Conservation (phyloP, 2,888 invertebrate species). For the Tubulanus polymorphus region DNA sequence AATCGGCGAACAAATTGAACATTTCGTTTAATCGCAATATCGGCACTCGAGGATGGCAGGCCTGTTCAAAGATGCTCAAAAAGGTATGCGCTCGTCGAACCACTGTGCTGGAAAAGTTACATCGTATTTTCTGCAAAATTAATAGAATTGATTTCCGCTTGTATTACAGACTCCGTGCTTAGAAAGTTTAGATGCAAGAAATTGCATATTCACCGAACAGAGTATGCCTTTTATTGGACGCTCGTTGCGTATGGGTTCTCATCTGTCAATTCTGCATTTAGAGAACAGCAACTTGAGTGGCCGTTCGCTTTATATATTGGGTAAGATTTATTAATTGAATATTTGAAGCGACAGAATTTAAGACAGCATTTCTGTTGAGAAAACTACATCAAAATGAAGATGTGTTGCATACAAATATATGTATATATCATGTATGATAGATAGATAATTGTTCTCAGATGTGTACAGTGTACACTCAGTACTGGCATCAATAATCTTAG, state of each 20-base stretch:
- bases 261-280: constrained; percentile 70
- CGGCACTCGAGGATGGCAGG: constrained; percentile 77
- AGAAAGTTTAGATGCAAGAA: constrained; percentile 65
- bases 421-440: too few species aligned
- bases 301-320: constrained; percentile 69
- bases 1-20: constrained; percentile 71
- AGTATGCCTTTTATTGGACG: constrained; percentile 70
- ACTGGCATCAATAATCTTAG: too few species aligned
- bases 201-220: constrained; percentile 65
- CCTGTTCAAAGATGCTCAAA: constrained; percentile 73
- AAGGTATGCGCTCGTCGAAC: constrained; percentile 67
- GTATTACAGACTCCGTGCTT: constrained; percentile 65
- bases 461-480: too few species aligned
- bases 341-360: too few species aligned
- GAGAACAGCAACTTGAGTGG: constrained; percentile 74
- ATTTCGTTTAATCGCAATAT: constrained; percentile 74
- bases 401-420: too few species aligned
- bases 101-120: too few species aligned
- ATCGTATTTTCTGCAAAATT: neutral
- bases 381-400: too few species aligned
- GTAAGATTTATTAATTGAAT: too few species aligned
- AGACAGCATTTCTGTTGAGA: too few species aligned
- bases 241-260: constrained; percentile 67
- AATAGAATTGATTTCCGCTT: neutral
- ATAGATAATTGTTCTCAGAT: too few species aligned